phyloP scores from a whole-genome alignment of 2,113 vertebrate genomes.

The Poeciliopsis prolifica region DNA sequence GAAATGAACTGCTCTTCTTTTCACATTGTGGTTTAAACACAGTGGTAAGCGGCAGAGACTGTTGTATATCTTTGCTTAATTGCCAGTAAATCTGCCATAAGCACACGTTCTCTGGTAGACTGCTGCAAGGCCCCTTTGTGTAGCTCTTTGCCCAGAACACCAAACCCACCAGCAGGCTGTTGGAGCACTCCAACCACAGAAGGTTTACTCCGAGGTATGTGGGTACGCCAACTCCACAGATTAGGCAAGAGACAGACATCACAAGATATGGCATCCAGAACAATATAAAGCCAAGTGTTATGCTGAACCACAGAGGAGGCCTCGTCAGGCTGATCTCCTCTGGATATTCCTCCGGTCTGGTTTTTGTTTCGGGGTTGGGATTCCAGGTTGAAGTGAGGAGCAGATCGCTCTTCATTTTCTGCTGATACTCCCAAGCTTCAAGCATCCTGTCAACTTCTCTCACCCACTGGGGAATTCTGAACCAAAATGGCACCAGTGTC shows the following conservation, averaged over 20 bases:
- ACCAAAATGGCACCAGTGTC: constrained; percentile 54
- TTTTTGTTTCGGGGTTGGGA: background rate
- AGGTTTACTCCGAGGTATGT: constrained; percentile 73
- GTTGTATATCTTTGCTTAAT: constrained; percentile 53
- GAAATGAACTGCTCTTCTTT: background rate
- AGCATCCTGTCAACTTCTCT: constrained; percentile 34
- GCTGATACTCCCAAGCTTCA: background rate
- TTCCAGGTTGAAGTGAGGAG: background rate
- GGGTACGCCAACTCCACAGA: constrained; percentile 58
- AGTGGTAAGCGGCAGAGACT: background rate
- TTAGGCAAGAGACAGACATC: constrained; percentile 21
- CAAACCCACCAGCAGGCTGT: constrained; percentile 67
- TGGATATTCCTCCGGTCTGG: background rate
- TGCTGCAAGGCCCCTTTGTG: constrained; percentile 28
- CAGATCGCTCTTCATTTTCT: constrained; percentile 45
- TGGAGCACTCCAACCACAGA: constrained; percentile 75
- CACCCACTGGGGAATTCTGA: constrained; percentile 49
- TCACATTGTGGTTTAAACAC: constrained; percentile 24
- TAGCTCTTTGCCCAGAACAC: constrained; percentile 67
- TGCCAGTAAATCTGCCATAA: constrained; percentile 70
- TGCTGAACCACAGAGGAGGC: constrained; percentile 56
- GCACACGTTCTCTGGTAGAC: constrained; percentile 64
- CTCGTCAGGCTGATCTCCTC: background rate
- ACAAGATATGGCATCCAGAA: constrained; percentile 74
- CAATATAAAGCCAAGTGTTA: constrained; percentile 59